Base-by-base conservation (phyloP, 2,888 invertebrate species). In the Nemurella pictetii region DNA sequence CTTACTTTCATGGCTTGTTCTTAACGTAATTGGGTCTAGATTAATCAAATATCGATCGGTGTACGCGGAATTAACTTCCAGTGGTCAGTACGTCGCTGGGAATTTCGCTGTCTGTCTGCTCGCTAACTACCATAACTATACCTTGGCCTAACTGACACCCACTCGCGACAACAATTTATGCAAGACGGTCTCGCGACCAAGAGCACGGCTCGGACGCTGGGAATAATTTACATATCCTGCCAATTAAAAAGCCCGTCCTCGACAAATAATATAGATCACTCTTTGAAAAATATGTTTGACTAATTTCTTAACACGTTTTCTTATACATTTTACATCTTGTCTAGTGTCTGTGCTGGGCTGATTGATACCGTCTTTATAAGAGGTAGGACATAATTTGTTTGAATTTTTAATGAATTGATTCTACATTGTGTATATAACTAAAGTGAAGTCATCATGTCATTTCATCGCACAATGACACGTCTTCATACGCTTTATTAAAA, bases 151-250 rank as follows among this genome's bases (percentile, higher is more conserved):
- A 55, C 15, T 15, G 20, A 75, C 29, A 25, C 75, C 75, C 75
- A 75, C 55, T 55, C 55, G 20, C 20, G 1, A 2, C 25, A 26
- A 9, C 27, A 55, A 55, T 55, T 55, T 80, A 80, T 83, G 83
- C 85, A 72, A 78, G 83, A 81, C 72, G 35, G 73, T 80, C 84
- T 78, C 78, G 27, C 73, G 26, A 27, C 73, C 55, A 35, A 55
- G 73, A 81, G 30, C 80, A 85, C 83, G 84, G 75, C 83, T 83
- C 75, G 36, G 83, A 77, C 82, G 55, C 78, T 78, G 27, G 78
- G 27, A 81, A 36, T 81, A 81, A 81, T 81, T 81, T 81, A 81
- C 80, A 81, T 81, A 32, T 81, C 80, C 80, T 81, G 80, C 80
- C 80, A 81, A 81, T 81, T 81, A 81, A 80, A 81, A 28, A 30